Evolutionary conservation across 2,797 vertebrate species (phyloP), one percentile per base, ranked within the genome.

Genomic region (Pangasius mekongensis): DNA sequence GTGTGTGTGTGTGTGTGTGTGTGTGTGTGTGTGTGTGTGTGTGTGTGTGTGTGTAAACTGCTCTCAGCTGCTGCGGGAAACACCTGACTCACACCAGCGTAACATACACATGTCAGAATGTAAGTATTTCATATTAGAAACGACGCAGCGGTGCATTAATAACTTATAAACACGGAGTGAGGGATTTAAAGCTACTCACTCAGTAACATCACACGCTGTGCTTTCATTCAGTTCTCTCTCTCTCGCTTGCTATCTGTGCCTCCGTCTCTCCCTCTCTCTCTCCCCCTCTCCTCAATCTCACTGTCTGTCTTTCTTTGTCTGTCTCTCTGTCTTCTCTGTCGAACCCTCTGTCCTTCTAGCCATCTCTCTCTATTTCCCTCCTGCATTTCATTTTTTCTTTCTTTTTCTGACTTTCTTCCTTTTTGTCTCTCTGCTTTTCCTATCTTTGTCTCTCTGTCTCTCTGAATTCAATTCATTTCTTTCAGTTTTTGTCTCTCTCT

Each of bases 261-360:
- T 93, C 93, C 94, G 2, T 67, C 66, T 36, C 66, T 33, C 30
- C 18, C n/a, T 69, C 66, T 33, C 3, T 36, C 20, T 13, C 3
- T 22, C 9, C n/a, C n/a, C n/a, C n/a, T n/a, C n/a, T n/a, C n/a
- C n/a, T n/a, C n/a, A n/a, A n/a, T 60, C 83, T 67, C 58, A 82
- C 87, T 87, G 89, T 85, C 87, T 43, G 39, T 43, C 39, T 43
- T 43, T 43, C 39, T 43, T 43, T 43, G 39, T 43, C 49, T 52
- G 9, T 52, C 87, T 87, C 90, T 84, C 93, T 94, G 1, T 69
- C 67, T 69, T 69, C 67, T 69, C n/a, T 69, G 43, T 7, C 43
- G 7, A 5, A 47, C 66, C 30, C 3, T 20, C 22, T 43, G 2
- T 36, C 18, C 0, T 64, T 64, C 7, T 64, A 13, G 0, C 7